Evolutionary conservation across 2,888 invertebrate genomes (phyloP).

Genomic region (Thecocarcelia acutangulata): DNA sequence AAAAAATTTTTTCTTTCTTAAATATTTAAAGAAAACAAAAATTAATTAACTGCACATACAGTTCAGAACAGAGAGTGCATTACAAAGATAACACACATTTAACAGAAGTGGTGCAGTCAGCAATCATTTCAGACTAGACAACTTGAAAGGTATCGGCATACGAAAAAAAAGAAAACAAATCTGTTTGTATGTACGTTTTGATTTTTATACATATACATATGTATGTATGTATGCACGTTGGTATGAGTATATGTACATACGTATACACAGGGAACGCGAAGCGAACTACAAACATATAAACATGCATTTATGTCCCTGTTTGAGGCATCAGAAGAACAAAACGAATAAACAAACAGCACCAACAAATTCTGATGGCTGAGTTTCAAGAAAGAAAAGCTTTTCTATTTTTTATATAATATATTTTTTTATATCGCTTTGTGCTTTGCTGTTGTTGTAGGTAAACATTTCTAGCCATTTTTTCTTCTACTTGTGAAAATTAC

Average conservation of each 20-base stretch:
- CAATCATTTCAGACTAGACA: conserved; percentile 60
- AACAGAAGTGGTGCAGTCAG: conserved; percentile 39
- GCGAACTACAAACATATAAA: neutral
- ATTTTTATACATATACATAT: conserved; percentile 5
- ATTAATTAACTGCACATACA: conserved; percentile 71
- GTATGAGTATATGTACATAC: neutral
- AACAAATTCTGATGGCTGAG: conserved; percentile 50
- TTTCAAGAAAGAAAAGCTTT: conserved; percentile 47
- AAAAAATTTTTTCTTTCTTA: too few relatives aligned
- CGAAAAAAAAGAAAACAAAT: conserved; percentile 30
- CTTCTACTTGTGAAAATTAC: conserved; percentile 62
- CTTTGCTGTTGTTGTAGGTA: conserved; percentile 31
- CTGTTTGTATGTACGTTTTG: conserved; percentile 7
- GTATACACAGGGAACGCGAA: neutral
- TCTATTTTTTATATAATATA: conserved; percentile 13
- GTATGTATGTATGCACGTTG: conserved; percentile 3
- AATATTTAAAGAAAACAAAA: conserved; percentile 65
- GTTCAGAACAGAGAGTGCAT: conserved; percentile 21
- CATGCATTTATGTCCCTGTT: conserved; percentile 43
- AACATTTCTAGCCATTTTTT: conserved; percentile 52
- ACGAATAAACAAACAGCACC: conserved; percentile 2
- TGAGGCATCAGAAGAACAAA: conserved; percentile 34
- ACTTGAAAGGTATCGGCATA: conserved; percentile 61
- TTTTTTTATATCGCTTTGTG: conserved; percentile 9
- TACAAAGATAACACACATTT: conserved; percentile 8